Evolutionary conservation across 2,888 invertebrate species (phyloP), one percentile per base, ranked within the genome.

Genomic region (Baccha elongata): DNA sequence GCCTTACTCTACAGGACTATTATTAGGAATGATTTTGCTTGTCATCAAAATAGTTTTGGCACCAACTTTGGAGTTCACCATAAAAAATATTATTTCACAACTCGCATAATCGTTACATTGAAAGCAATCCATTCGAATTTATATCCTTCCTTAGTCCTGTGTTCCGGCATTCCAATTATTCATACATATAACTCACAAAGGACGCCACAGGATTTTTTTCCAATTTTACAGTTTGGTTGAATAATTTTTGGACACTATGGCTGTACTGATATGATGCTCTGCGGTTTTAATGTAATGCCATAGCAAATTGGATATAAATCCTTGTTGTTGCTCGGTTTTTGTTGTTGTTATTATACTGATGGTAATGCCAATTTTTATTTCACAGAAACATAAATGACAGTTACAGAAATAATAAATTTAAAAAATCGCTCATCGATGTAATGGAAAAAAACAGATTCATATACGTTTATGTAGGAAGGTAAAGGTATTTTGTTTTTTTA

Each of bases 261-360:
- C 15, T 13, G 26, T n/a, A n/a, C 29, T 52, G 35, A 46, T 46
- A 53, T 53, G 58, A 23, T 58, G 58, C 50, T 52, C 62, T 80
- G 79, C 55, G 79, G 74, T 80, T 68, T 35, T 65, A 74, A 69
- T 68, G 44, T 69, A 74, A 69, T 75, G 58, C 50, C 80, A 69
- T 32, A 64, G 44, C 80, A 75, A 80, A 69, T 75, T 75, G 74
- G 55, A 52, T 40, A 42, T 60, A 60, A 60, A 60, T 60, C 60
- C 60, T 73, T 68, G 68, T 21, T 55, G 15, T 8, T 48, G 26
- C 19, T 44, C 50, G 40, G 58, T 32, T 50, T 13, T 17, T 67
- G 26, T 26, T 40, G 21, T 35, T 69, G 44, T 17, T 58, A 46
- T 40, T n/a, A 29, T 42, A 26, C 2, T 26, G 11, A 2, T 37